Base-by-base conservation (phyloP, 2,888 invertebrate genomes). In the Cantharis lateralis region DNA sequence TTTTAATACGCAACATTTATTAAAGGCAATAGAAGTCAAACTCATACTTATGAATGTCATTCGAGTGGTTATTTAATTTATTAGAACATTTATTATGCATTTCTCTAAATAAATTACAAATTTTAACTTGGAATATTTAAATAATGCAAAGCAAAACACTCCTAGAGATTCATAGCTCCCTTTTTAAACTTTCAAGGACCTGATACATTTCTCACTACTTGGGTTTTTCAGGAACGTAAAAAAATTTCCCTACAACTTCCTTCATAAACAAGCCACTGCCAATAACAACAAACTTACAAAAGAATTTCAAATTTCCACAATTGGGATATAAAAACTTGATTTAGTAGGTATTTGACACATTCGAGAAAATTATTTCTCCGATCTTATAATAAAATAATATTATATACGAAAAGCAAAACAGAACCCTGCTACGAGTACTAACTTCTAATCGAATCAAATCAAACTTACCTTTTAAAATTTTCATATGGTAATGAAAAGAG, bases 401-500 rank as follows among this genome's bases (percentile, higher is more conserved):
- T n/a, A n/a, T n/a, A n/a, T n/a, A n/a, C n/a, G n/a, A n/a, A n/a
- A n/a, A n/a, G n/a, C n/a, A n/a, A 48, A 13, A n/a, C 48, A 48
- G 48, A 48, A n/a, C 32, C 9, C 5, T 3, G 13, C n/a, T n/a
- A 32, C 32, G 13, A 5, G 13, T 32, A 13, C 13, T 13, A 48
- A n/a, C n/a, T 28, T 10, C 26, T 28, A 48, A 48, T 48, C 48
- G 13, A 48, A 48, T 13, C 1, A 48, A 48, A 48, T 48, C 48
- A 48, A 24, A 24, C 1, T 24, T n/a, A 5, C 9, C 7, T 5
- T 48, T n/a, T n/a, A 48, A 48, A 48, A 48, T 66, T 66, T 66
- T 66, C 16, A 24, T 66, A 73, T 69, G 62, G 24, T 69, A 69
- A 68, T 73, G 68, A 73, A 73, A 73, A 68, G 62, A 24, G 24